Evolutionary conservation across 2,113 vertebrate species (phyloP), one percentile per base, ranked within the genome.

Genomic region (Phaethornis superciliosus): DNA sequence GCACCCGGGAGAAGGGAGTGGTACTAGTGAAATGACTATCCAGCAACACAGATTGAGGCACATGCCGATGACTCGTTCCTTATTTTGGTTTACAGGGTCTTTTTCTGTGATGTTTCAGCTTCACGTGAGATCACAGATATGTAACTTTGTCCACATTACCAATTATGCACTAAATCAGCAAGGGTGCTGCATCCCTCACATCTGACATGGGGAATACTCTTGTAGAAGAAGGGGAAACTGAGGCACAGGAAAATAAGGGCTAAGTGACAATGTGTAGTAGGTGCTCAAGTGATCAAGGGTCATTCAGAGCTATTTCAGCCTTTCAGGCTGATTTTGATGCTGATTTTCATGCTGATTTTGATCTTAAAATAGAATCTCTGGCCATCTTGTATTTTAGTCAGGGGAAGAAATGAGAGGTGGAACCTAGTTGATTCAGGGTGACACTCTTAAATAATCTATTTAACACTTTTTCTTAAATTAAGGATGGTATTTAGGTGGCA

Each of bases 401-500:
- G 42, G n/a, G 6, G 40, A 64, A 82, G 51, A 91, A 85, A 51
- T 3, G 37, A 84, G 82, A 90, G 56, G 65, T 75, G 88, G 83
- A 89, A 84, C 37, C 35, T 56, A 32, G 52, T 28, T 75, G 83
- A 78, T 90, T 86, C 1, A 30, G 72, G 35, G 60, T 88, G 82
- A 78, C 33, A 8, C 64, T 1, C 8, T 81, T 76, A 90, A 27
- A 86, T 78, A 91, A 86, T 88, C 76, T 65, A 46, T 75, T 91
- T 86, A 91, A 81, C 79, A 40, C 72, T 89, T 67, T 90, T 92
- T 82, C 89, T 80, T 95, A 86, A 88, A 90, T 89, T 89, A 89
- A 93, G 92, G 94, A 81, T 86, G 59, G 84, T 96, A 96, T 93
- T 87, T 89, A 88, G 88, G 81, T 94, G 86, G 70, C 20, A 62